These are phyloP conservation scores for Brevimyrus niger DNA, from an alignment of 2,113 vertebrate species.

Conservation along the genomic window DNA sequence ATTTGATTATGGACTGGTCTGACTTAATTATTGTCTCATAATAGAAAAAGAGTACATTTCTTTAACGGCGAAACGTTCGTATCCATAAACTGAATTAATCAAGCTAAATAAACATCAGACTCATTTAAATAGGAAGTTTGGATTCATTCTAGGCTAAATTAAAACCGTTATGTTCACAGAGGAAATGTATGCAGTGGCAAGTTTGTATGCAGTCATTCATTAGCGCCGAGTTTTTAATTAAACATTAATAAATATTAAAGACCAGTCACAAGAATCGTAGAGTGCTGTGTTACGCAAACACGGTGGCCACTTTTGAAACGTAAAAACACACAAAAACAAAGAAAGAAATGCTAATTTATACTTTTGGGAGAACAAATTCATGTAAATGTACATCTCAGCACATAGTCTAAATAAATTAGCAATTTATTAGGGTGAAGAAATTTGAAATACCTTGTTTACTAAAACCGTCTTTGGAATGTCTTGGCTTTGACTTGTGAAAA, in stretches of 20 bases:
- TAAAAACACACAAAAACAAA: background rate
- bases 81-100: constrained; percentile 10
- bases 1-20: constrained; percentile 4
- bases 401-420: background rate
- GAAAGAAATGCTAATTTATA: background rate
- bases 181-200: background rate
- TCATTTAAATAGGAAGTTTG: background rate
- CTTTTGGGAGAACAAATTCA: background rate
- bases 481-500: background rate
- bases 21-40: constrained; percentile 10
- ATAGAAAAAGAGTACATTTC: background rate
- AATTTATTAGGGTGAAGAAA: background rate
- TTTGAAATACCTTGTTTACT: constrained; percentile 12
- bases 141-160: background rate
- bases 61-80: background rate
- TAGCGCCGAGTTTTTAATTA: background rate
- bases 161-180: background rate
- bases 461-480: background rate
- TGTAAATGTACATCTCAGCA: background rate
- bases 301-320: background rate
- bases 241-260: background rate
- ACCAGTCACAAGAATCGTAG: background rate
- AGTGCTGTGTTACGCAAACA: background rate
- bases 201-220: background rate
- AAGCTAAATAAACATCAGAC: background rate